Conservation (phyloP, 2,113 vertebrate species). For the Campylomormyrus tamandua region DNA sequence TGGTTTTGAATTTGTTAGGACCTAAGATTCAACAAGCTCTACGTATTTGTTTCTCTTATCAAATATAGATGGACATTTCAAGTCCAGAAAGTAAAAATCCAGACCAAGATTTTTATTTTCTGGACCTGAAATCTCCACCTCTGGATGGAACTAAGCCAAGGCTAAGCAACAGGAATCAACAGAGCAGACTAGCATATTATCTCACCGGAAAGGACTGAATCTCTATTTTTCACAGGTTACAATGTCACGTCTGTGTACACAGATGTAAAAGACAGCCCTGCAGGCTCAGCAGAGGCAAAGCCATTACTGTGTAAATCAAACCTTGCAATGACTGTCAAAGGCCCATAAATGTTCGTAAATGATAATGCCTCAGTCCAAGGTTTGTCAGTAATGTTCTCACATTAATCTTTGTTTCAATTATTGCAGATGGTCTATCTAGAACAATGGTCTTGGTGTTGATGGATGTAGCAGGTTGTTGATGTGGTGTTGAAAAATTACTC, state of each 20-base stretch:
- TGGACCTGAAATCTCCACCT: not conserved
- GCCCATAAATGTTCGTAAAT: not conserved
- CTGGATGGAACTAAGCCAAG: conserved; percentile 1
- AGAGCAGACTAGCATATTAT: not conserved
- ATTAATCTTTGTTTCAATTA: conserved; percentile 6
- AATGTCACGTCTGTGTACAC: not conserved
- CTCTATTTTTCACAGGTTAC: not conserved
- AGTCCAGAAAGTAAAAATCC: too few species aligned
- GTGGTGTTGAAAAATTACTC: not conserved
- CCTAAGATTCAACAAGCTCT: not conserved
- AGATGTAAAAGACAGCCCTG: not conserved
- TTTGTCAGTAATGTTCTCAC: not conserved
- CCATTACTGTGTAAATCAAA: not conserved
- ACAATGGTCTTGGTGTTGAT: not conserved
- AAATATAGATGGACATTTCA: not conserved
- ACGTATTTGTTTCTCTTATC: not conserved
- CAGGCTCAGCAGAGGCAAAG: not conserved
- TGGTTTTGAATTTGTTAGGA: not conserved
- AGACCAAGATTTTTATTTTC: too few species aligned
- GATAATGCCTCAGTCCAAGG: conserved; percentile 11
- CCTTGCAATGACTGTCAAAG: not conserved
- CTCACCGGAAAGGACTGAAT: not conserved
- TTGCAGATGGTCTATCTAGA: not conserved
- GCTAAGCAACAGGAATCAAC: not conserved
- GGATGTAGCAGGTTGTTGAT: not conserved